A percentile compares a stretch with the other conserved stretches of the same genome.
Evolutionary conservation across 2,797 vertebrate species (phyloP).

Genomic region (Varecia variegata): DNA sequence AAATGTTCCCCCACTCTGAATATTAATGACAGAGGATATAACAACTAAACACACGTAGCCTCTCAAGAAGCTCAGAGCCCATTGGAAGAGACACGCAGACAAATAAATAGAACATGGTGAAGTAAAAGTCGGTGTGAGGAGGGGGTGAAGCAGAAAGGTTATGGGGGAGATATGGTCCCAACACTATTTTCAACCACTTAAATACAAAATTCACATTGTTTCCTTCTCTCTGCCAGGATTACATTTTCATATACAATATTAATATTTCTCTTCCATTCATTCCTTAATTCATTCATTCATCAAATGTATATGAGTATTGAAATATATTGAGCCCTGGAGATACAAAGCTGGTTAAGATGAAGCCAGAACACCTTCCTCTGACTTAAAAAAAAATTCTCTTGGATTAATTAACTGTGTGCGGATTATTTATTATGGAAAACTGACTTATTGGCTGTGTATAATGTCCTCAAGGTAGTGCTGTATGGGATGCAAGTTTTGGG

Average conservation of each 20-base stretch:
- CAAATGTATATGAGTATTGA: neutral
- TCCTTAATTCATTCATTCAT: neutral
- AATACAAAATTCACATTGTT: neutral
- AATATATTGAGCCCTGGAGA: neutral
- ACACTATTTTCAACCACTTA: neutral
- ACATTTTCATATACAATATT: neutral
- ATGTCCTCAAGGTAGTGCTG: neutral
- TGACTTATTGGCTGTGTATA: neutral
- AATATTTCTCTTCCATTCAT: neutral
- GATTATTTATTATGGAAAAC: neutral
- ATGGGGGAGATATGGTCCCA: neutral
- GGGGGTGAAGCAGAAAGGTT: neutral
- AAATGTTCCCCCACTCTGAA: neutral
- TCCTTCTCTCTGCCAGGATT: neutral
- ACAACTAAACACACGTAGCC: neutral
- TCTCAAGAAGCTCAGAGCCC: neutral
- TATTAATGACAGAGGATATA: neutral
- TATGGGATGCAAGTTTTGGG: fast-evolving
- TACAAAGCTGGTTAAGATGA: neutral
- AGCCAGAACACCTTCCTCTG: neutral
- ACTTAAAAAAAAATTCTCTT: neutral
- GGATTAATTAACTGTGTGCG: neutral
- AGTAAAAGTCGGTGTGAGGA: neutral
- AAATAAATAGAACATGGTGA: neutral
- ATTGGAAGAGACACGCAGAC: neutral